phyloP scores from a whole-genome alignment of 2,888 invertebrate genomes.

The Eilema caniola region DNA sequence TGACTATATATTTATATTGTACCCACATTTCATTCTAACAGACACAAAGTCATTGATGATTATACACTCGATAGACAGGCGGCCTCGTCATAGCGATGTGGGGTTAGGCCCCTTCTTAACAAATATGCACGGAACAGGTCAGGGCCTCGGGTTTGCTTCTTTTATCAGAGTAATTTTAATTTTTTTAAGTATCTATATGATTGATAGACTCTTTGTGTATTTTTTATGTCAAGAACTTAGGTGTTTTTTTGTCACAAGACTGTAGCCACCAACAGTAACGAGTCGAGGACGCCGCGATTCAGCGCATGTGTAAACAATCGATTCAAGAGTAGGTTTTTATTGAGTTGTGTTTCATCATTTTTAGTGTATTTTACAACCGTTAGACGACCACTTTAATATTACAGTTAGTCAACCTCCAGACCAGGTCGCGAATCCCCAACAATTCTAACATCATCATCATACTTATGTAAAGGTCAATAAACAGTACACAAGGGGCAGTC shows the following conservation, averaged over 20 bases:
- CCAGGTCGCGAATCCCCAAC: neutral
- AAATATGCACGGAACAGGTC: neutral
- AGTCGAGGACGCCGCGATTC: neutral
- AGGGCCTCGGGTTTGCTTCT: neutral
- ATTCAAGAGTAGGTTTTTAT: neutral
- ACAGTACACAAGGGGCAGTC: too few relatives aligned
- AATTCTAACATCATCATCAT: neutral
- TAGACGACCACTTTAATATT: neutral
- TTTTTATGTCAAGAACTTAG: neutral
- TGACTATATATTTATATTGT: too few relatives aligned
- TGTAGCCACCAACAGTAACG: neutral
- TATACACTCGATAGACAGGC: neutral
- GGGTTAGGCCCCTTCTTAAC: constrained; percentile 2
- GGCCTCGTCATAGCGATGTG: neutral
- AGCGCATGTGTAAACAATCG: neutral
- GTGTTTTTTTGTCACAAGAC: neutral
- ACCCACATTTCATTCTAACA: neutral
- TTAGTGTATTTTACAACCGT: neutral
- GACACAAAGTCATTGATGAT: neutral
- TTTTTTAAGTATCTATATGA: neutral
- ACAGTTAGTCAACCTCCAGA: neutral
- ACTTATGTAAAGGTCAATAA: neutral
- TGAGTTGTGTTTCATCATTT: neutral
- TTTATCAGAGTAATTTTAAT: neutral
- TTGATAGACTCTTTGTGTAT: neutral